Percentiles rank a stretch among this genome's conserved stretches.
These are phyloP conservation scores for Antrozous pallidus DNA, from an alignment of 2,797 vertebrate genomes.

Conservation along the genomic window DNA sequence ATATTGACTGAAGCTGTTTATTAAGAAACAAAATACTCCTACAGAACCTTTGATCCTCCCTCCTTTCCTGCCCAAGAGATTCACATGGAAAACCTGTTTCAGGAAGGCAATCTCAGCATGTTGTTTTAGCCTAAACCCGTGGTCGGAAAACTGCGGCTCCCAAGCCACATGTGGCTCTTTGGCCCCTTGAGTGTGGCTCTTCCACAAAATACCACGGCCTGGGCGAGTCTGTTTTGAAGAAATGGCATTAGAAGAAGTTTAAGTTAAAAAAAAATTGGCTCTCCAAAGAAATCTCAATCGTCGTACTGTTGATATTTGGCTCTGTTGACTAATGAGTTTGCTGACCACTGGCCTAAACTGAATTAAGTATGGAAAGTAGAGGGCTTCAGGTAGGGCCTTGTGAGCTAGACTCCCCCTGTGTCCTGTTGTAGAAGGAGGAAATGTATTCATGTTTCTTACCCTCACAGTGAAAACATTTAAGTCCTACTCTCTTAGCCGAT, in stretches of 20 bases:
- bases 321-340: too few relatives aligned
- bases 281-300: too few relatives aligned
- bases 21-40: neutral
- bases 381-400: neutral
- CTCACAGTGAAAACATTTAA: neutral
- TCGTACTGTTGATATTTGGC: too few relatives aligned
- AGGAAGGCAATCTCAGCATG: neutral
- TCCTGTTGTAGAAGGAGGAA: neutral
- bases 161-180: too few relatives aligned
- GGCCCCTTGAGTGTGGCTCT: too few relatives aligned
- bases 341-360: too few relatives aligned
- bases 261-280: too few relatives aligned
- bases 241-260: too few relatives aligned
- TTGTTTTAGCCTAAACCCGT: neutral
- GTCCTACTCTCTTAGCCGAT: neutral
- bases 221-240: too few relatives aligned
- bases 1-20: neutral
- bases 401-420: neutral
- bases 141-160: too few relatives aligned
- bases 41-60: neutral
- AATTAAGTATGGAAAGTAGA: neutral
- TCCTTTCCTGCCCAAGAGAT: neutral
- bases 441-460: neutral
- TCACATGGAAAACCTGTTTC: neutral
- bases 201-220: too few relatives aligned